phyloP scores from a whole-genome alignment of 2,113 vertebrate genomes.

The Heterotis niloticus region DNA sequence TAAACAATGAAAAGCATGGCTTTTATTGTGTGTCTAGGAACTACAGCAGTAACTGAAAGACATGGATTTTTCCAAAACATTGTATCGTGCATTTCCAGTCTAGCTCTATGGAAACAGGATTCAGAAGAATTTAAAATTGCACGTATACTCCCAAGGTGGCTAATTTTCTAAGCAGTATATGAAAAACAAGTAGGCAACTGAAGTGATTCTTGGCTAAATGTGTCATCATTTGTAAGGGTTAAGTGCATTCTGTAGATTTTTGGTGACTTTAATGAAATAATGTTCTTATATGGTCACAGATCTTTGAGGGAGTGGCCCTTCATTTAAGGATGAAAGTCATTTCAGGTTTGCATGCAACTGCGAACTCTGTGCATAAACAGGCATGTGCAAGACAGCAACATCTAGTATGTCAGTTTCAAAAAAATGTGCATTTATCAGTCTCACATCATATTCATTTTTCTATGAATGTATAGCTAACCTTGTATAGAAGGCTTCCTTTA shows the following conservation, averaged over 20 bases:
- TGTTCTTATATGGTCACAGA: background rate
- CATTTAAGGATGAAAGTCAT: too few species aligned
- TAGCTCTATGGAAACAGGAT: constrained; percentile 59
- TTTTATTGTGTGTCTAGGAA: constrained; percentile 55
- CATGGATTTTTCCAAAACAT: constrained; percentile 43
- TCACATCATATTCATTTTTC: too few species aligned
- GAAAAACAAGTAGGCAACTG: constrained; percentile 41
- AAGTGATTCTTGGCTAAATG: constrained; percentile 28
- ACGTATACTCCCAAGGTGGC: constrained; percentile 45
- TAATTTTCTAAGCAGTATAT: constrained; percentile 51
- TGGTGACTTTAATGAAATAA: too few species aligned
- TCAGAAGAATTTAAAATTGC: constrained; percentile 63
- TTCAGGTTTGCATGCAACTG: too few species aligned
- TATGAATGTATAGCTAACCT: too few species aligned
- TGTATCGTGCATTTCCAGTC: constrained; percentile 53
- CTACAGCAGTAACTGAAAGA: constrained; percentile 46
- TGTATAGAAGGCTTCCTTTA: too few species aligned
- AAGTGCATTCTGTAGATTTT: background rate
- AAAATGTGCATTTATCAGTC: too few species aligned
- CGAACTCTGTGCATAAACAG: too few species aligned
- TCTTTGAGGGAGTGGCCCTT: too few species aligned
- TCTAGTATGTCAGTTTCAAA: too few species aligned
- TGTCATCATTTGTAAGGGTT: constrained; percentile 20
- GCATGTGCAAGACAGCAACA: too few species aligned
- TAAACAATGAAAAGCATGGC: constrained; percentile 39